These are phyloP conservation scores for Sipha maydis DNA, from an alignment of 2,888 invertebrate species.

Conservation along the genomic window DNA sequence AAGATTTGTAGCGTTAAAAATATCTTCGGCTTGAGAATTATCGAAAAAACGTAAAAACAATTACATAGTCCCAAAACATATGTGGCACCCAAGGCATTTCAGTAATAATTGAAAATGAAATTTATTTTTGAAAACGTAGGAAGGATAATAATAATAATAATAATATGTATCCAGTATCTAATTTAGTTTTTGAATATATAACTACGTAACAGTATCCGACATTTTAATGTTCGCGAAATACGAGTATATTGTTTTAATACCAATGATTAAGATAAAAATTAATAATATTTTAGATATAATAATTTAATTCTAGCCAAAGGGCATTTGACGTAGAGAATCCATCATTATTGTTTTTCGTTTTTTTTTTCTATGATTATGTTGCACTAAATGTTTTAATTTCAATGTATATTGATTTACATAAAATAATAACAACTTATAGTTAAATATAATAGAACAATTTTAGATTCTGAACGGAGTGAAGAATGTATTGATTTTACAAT, in stretches of 20 bases:
- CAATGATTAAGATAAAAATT: no score
- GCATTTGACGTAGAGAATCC: neutral
- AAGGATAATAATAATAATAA: neutral
- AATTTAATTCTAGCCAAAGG: neutral
- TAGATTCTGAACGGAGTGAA: no score
- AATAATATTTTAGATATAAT: no score
- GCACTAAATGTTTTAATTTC: no score
- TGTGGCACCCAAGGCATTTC: neutral
- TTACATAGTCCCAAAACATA: neutral
- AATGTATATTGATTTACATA: no score
- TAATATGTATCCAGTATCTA: neutral
- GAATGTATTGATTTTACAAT: no score
- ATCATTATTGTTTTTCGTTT: no score
- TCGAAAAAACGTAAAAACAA: neutral
- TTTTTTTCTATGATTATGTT: no score
- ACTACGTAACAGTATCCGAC: neutral
- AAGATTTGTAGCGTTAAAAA: conserved; percentile 8
- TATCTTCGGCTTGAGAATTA: neutral
- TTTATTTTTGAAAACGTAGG: neutral
- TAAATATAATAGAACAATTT: no score
- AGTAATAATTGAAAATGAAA: neutral
- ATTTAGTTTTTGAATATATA: neutral
- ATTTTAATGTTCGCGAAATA: neutral
- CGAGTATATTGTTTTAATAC: neutral
- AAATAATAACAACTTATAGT: no score